Percentiles rank a stretch among this genome's conserved stretches.
phyloP scores from a whole-genome alignment of 2,888 invertebrate genomes.

The Dexiosoma caninum region DNA sequence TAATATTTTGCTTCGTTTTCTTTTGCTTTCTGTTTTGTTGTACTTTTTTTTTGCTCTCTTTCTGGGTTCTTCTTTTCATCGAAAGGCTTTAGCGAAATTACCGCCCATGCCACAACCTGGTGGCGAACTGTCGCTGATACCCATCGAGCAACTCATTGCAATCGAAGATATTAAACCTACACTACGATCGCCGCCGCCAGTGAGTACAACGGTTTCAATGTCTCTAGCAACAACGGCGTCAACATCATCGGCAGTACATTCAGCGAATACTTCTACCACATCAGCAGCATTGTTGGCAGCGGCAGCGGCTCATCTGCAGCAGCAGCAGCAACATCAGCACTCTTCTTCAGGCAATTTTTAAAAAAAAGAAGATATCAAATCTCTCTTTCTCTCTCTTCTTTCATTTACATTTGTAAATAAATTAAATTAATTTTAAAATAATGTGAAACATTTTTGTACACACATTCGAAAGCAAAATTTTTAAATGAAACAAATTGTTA shows the following conservation, averaged over 20 bases:
- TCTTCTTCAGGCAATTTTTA: constrained; percentile 52
- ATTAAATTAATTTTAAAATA: neutral
- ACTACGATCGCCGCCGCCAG: constrained; percentile 68
- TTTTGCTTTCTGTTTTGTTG: too few relatives aligned
- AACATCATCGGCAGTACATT: constrained; percentile 36
- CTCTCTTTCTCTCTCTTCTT: too few relatives aligned
- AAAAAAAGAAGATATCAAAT: neutral
- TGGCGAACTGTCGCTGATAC: constrained; percentile 89
- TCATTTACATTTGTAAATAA: constrained; percentile 29
- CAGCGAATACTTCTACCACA: constrained; percentile 48
- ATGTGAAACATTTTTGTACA: constrained; percentile 1
- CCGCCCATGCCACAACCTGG: constrained; percentile 81
- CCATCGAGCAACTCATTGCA: constrained; percentile 89
- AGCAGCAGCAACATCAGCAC: constrained; percentile 29
- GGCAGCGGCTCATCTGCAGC: constrained; percentile 45
- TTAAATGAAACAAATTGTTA: neutral
- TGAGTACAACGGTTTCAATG: constrained; percentile 47
- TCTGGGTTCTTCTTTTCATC: neutral
- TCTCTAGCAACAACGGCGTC: constrained; percentile 41
- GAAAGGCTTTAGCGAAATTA: constrained; percentile 77
- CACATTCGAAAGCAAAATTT: neutral
- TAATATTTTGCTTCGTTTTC: neutral
- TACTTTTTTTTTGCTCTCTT: too few relatives aligned
- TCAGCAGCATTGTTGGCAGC: constrained; percentile 35
- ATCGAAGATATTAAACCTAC: constrained; percentile 81